Evolutionary conservation across 2,113 vertebrate species (phyloP).

Genomic region (Platichthys stellatus): DNA sequence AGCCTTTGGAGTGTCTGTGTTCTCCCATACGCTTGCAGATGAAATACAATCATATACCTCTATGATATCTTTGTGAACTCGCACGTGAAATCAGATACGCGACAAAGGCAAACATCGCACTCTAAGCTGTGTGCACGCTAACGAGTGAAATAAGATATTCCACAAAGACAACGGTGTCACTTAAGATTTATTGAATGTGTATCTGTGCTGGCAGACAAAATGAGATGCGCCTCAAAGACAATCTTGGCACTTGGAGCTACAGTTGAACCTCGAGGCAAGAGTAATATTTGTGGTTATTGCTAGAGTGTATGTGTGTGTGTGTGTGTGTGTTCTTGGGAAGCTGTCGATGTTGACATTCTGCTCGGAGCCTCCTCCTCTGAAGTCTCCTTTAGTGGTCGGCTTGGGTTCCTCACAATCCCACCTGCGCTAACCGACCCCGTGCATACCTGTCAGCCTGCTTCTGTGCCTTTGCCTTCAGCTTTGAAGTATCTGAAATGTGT

Average conservation of each 20-base stretch:
- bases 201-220: slow-evolving; percentile 26
- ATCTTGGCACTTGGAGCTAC: slow-evolving; percentile 25
- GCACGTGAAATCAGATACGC: slow-evolving; percentile 55
- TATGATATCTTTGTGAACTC: slow-evolving; percentile 26
- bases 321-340: slow-evolving; percentile 9
- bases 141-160: slow-evolving; percentile 66
- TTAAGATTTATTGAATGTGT: slow-evolving; percentile 48
- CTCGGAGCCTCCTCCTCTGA: slow-evolving; percentile 42
- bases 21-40: slow-evolving; percentile 17
- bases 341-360: slow-evolving; percentile 55
- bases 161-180: slow-evolving; percentile 49
- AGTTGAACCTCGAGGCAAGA: slow-evolving; percentile 52
- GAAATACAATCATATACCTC: slow-evolving; percentile 46
- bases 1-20: slow-evolving; percentile 5
- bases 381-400: slow-evolving; percentile 44
- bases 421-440: slow-evolving; percentile 50
- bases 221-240: slow-evolving; percentile 48
- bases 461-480: slow-evolving; percentile 22
- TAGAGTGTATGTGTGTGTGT: slow-evolving; percentile 14
- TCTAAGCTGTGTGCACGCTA: slow-evolving; percentile 36
- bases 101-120: slow-evolving; percentile 47
- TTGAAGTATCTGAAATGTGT: slow-evolving; percentile 36
- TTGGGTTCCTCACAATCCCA: slow-evolving; percentile 51
- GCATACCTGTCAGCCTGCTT: slow-evolving; percentile 41
- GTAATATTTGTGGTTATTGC: slow-evolving; percentile 22